These are phyloP conservation scores for Cerceris rybyensis DNA, from an alignment of 2,888 invertebrate species.

Conservation along the genomic window DNA sequence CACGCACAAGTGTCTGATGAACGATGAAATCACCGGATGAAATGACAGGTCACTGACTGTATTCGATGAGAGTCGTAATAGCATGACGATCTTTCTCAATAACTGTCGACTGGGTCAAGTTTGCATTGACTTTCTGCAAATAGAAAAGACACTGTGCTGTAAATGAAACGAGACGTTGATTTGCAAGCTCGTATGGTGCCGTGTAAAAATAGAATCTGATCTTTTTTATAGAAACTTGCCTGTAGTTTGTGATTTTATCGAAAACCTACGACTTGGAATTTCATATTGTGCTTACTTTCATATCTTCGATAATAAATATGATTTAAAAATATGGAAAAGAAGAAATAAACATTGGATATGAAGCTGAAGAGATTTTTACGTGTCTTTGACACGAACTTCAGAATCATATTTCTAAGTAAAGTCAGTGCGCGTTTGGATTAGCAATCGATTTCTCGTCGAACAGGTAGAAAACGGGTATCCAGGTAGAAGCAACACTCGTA, in stretches of 20 bases:
- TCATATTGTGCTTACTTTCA: too few relatives aligned
- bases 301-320: too few relatives aligned
- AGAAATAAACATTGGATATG: too few relatives aligned
- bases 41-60: slow-evolving; percentile 32
- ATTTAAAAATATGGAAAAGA: too few relatives aligned
- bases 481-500: slow-evolving; percentile 20
- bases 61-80: not conserved
- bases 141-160: slow-evolving; percentile 31
- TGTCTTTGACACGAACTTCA: not conserved
- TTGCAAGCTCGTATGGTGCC: too few relatives aligned
- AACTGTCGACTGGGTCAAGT: slow-evolving; percentile 26
- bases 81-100: slow-evolving; percentile 8
- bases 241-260: too few relatives aligned
- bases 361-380: too few relatives aligned
- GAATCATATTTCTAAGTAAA: not conserved
- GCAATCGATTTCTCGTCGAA: slow-evolving; percentile 21
- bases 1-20: not conserved
- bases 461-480: slow-evolving; percentile 23
- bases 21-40: slow-evolving; percentile 7
- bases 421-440: not conserved
- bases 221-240: too few relatives aligned
- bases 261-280: too few relatives aligned
- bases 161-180: too few relatives aligned
- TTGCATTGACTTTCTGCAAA: slow-evolving; percentile 47
- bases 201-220: too few relatives aligned